Evolutionary conservation across 1,140 invertebrate species (phyloP), one percentile per base, ranked within the genome.

Genomic region (Lepidotrigona ventralis): DNA sequence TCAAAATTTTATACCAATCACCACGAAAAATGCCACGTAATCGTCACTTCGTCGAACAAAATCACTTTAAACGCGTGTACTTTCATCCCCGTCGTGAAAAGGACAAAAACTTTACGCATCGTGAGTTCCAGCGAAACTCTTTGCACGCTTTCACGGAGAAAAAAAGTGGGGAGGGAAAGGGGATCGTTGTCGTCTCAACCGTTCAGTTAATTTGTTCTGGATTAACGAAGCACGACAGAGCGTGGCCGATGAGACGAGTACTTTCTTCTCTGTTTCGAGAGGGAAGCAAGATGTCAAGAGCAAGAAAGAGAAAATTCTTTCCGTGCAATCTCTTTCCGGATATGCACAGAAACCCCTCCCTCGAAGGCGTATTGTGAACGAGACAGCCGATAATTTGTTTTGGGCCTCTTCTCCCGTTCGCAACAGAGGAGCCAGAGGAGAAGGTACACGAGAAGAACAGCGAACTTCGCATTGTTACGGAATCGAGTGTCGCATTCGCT

Each of bases 401-500:
- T 82, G 74, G 64, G 77, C 79, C 84, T 84, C 56, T 64, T 56
- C 64, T 66, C 74, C 74, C 76, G 60, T 83, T 80, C 76, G 46
- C 58, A 76, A 79, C 77, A 79, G 64, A 63, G 39, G 82, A 84
- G 3, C 33, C n/a, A 6, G 11, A 46, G 39, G 39, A 46, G 39
- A 46, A 33, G 69, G 63, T 76, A 77, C 70, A 66, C 70, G 72
- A 79, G 71, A 6, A 17, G 73, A 72, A 76, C 73, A 68, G 56
- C 83, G 69, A 85, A 87, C 79, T 93, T 92, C 86, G 89, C 90
- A 92, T 93, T 93, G 91, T 93, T 92, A 92, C 88, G 90, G 87
- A 90, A 93, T 93, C 90, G 91, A 93, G 92, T 91, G 88, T 92
- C 92, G 91, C 87, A 73, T 91, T 92, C 89, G 88, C 86, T 81